These are phyloP conservation scores for Hydra vulgaris DNA, from an alignment of 30 jellyfish, hydroid and myxozoan genomes.

Conservation along the genomic window DNA sequence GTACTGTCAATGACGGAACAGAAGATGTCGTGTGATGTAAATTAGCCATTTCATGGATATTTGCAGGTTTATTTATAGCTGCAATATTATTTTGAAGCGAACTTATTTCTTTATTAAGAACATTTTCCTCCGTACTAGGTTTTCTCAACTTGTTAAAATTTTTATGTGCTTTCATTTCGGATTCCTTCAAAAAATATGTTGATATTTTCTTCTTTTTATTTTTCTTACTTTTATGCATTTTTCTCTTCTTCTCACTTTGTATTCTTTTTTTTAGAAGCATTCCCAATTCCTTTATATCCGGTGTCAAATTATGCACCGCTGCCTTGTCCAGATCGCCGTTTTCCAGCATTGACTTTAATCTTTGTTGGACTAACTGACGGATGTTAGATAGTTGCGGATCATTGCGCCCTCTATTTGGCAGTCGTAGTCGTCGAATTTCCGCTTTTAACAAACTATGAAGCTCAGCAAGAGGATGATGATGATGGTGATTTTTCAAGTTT, in stretches of 20 bases:
- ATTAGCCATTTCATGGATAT: neutral
- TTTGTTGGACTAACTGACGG: conserved; percentile 29
- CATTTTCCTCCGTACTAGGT: neutral
- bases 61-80: neutral
- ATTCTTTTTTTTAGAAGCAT: conserved; percentile 32
- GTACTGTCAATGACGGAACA: neutral
- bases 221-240: conserved; percentile 2
- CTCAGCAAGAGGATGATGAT: conserved; percentile 68
- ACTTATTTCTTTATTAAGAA: neutral
- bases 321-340: conserved; percentile 76
- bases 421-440: conserved; percentile 33
- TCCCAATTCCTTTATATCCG: conserved; percentile 25
- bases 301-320: conserved; percentile 31
- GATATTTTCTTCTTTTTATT: neutral
- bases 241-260: conserved; percentile 19
- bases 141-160: neutral
- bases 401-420: conserved; percentile 7
- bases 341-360: conserved; percentile 45
- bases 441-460: conserved; percentile 78
- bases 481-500: neutral
- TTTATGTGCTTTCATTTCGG: neutral
- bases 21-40: neutral
- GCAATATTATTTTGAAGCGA: neutral
- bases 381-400: conserved; percentile 17
- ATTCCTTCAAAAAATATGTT: neutral